Base-by-base conservation (phyloP, 2,797 vertebrate genomes). In the Coluber constrictor region DNA sequence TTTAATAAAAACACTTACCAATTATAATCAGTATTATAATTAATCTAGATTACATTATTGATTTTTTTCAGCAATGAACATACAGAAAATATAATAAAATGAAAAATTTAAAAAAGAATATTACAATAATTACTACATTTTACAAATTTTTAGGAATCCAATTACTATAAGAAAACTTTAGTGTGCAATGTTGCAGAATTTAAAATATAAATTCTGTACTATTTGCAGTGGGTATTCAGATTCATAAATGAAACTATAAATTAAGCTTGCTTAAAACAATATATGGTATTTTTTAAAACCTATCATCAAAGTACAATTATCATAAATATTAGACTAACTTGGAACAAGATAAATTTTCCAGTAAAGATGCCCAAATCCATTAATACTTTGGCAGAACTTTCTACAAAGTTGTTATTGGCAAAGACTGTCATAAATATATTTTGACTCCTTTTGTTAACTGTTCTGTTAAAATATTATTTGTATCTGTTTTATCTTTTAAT, bases 391-490 rank as follows among this genome's bases (percentile, higher is more conserved):
- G 90, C 47, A 66, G 13, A 86, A 66, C 43, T 25, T n/a, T 59
- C 23, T n/a, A 57, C 12, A 9, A 91, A 94, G 86, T 90, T 66
- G 8, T n/a, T 94, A 0, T 6, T 94, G 74, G 63, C 89, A 86
- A 37, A n/a, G 5, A 93, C 54, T 92, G 55, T 93, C 60, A 61
- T 94, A 90, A 59, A 94, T 90, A 54, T 94, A 37, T 87, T 86
- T 93, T 55, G 90, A 0, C 60, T 87, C 0, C 2, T 94, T 95
- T 43, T 59, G 13, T 94, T 96, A 90, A 92, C 94, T 95, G 61
- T 94, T 94, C 15, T 56, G 90, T 79, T 95, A 96, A 97, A 95
- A 93, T 91, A 96, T 95, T 96, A 95, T 97, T 94, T 92, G 86
- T 93, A 87, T 91, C 93, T 97, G 95, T 8, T 91, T 92, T 97